phyloP scores from a whole-genome alignment of 2,888 invertebrate genomes.

The Clusia tigrina region DNA sequence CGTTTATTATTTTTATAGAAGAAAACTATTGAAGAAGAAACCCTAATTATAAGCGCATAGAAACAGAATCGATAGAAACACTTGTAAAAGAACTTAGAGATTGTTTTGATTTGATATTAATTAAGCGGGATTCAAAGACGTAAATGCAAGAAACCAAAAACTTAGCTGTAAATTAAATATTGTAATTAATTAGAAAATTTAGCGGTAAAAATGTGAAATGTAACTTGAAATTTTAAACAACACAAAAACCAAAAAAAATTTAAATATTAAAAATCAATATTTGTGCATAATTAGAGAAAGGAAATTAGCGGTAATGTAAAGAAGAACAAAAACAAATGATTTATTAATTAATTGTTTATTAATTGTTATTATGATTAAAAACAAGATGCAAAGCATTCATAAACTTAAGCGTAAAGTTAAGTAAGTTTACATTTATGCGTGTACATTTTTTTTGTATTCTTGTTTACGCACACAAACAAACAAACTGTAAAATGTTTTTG shows the following conservation, averaged over 20 bases:
- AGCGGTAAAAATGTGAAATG: background rate
- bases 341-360: conserved; percentile 10
- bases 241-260: background rate
- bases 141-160: background rate
- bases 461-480: background rate
- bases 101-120: no score
- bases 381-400: conserved; percentile 9
- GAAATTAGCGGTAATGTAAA: conserved; percentile 50
- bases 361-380: conserved; percentile 16
- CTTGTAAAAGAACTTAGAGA: conserved; percentile 4
- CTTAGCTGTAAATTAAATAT: background rate
- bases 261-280: conserved; percentile 36
- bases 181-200: background rate
- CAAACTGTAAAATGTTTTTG: conserved; percentile 6
- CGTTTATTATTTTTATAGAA: conserved; percentile 31
- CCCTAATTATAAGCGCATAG: conserved; percentile 18
- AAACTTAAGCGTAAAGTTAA: background rate
- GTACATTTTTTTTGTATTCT: background rate
- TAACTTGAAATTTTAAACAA: background rate
- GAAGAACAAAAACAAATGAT: conserved; percentile 14
- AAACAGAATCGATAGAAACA: conserved; percentile 8
- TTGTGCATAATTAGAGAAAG: conserved; percentile 54
- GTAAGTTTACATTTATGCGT: background rate
- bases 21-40: conserved; percentile 13
- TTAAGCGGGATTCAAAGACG: no score